Evolutionary conservation across 1,140 invertebrate species (phyloP).

Genomic region (Bombus breviceps): DNA sequence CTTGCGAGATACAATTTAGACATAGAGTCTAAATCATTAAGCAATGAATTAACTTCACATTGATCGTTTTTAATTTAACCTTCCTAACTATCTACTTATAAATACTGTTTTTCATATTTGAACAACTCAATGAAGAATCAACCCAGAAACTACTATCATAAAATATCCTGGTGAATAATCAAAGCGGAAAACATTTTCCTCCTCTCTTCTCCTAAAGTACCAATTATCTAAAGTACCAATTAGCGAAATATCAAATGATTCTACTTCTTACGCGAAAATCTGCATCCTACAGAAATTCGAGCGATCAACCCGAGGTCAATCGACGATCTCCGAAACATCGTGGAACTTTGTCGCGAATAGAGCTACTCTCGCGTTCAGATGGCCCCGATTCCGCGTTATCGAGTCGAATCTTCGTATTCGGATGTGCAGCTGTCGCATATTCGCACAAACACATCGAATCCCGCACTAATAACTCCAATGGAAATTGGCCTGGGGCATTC

Average conservation of each 20-base stretch:
- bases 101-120: too few relatives aligned
- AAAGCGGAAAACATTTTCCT: too few relatives aligned
- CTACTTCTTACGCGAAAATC: neutral
- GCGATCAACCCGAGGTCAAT: neutral
- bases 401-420: conserved; percentile 1
- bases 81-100: too few relatives aligned
- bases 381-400: conserved; percentile 23
- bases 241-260: neutral
- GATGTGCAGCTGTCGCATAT: conserved; percentile 16
- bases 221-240: too few relatives aligned
- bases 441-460: conserved; percentile 35
- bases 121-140: too few relatives aligned
- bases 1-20: too few relatives aligned
- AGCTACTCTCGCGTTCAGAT: conserved; percentile 8
- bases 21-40: too few relatives aligned
- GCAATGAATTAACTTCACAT: too few relatives aligned
- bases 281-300: neutral
- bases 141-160: too few relatives aligned
- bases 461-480: conserved; percentile 49
- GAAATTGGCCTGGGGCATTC: conserved; percentile 39
- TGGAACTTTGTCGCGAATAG: conserved; percentile 6
- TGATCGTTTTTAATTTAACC: too few relatives aligned
- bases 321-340: conserved; percentile 23
- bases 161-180: too few relatives aligned
- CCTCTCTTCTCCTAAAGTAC: too few relatives aligned